These are phyloP conservation scores for Halcyon senegalensis DNA, from an alignment of 2,113 vertebrate species.

Conservation along the genomic window DNA sequence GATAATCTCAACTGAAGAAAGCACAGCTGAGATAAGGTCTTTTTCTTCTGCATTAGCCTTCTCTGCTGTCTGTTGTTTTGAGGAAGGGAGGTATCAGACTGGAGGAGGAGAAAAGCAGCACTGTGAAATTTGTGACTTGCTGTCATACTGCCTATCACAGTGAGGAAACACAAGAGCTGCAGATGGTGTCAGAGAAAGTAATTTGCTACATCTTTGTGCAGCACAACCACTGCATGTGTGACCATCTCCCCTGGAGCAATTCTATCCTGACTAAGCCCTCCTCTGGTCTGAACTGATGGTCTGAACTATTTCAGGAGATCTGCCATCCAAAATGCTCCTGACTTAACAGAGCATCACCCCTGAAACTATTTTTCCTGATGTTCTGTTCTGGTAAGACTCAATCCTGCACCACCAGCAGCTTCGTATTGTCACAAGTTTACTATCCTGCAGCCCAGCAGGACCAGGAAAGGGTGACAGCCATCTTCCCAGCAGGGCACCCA, in stretches of 20 bases:
- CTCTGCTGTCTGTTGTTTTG: not conserved
- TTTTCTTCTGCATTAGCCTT: not conserved
- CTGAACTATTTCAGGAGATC: not conserved
- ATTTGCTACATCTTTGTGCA: not conserved
- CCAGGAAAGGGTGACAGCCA: not conserved
- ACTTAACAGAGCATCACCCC: not conserved
- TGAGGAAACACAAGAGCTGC: not conserved
- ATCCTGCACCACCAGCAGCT: not conserved
- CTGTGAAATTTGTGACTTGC: not conserved
- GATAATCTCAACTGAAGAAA: not conserved
- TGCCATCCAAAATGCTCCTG: not conserved
- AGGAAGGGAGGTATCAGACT: not conserved
- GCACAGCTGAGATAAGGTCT: not conserved
- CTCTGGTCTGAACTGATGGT: rapidly evolving
- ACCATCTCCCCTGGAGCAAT: not conserved
- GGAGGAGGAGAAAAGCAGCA: not conserved
- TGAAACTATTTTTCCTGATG: not conserved
- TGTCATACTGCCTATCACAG: not conserved
- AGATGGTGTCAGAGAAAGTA: not conserved
- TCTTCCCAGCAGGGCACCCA: not conserved
- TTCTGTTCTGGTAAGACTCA: not conserved
- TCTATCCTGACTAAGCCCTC: not conserved
- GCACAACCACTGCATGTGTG: not conserved
- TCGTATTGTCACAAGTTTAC: not conserved
- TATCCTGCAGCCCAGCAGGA: not conserved